Percentiles rank a stretch among this genome's conserved stretches.
These are phyloP conservation scores for Drosophila arawakana DNA, from an alignment of 1,140 invertebrate genomes.

Conservation along the genomic window DNA sequence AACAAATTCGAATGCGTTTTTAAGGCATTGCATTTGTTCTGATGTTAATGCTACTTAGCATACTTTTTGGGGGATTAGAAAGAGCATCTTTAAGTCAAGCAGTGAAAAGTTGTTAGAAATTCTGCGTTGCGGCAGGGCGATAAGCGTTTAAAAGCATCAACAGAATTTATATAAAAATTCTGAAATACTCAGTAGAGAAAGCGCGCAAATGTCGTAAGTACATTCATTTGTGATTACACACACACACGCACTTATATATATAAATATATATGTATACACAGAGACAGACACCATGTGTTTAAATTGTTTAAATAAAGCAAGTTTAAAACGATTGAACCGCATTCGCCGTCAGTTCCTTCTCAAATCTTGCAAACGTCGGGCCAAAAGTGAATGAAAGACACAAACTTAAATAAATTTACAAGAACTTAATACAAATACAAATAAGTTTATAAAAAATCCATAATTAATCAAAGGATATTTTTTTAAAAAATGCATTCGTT, in stretches of 20 bases:
- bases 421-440: not conserved
- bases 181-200: conserved; percentile 65
- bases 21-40: too few relatives aligned
- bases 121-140: conserved; percentile 50
- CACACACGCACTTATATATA: conserved; percentile 17
- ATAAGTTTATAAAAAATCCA: too few relatives aligned
- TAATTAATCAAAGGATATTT: not conserved
- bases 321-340: conserved; percentile 48
- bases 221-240: conserved; percentile 47
- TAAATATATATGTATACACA: conserved; percentile 14
- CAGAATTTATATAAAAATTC: conserved; percentile 56
- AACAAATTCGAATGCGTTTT: too few relatives aligned
- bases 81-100: conserved; percentile 1
- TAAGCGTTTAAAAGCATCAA: conserved; percentile 61
- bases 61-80: not conserved
- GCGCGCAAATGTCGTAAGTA: conserved; percentile 67
- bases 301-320: conserved; percentile 50
- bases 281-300: conserved; percentile 19
- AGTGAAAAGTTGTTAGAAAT: conserved; percentile 6
- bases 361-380: conserved; percentile 73
- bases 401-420: not conserved
- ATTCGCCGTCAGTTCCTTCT: conserved; percentile 61
- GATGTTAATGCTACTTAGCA: not conserved
- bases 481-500: not conserved
- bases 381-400: conserved; percentile 1